Conservation (phyloP, 2,797 vertebrate species). For the Pseudocheirus occidentalis region DNA sequence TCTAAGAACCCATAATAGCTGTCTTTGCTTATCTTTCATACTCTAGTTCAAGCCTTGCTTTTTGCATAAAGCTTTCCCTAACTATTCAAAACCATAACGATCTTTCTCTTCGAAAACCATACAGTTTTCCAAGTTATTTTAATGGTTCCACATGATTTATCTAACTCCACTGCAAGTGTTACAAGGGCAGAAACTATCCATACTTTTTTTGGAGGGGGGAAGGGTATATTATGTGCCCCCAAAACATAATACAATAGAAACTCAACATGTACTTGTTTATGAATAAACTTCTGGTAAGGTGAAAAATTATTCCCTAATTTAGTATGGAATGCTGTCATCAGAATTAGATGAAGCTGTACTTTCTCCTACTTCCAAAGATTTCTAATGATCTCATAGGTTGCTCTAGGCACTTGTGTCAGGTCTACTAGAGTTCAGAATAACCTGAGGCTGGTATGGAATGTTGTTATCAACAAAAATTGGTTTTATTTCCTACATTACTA, state of each 20-base stretch:
- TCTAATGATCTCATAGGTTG: background rate
- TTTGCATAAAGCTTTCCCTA: background rate
- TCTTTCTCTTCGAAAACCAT: background rate
- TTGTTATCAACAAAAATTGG: too few species aligned
- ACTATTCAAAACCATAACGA: background rate
- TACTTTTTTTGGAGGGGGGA: background rate
- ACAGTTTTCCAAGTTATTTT: background rate
- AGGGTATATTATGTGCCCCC: background rate
- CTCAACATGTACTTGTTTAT: background rate
- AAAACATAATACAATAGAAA: background rate
- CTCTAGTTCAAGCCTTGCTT: background rate
- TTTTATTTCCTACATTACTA: too few species aligned
- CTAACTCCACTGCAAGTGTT: background rate
- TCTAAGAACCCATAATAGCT: too few species aligned
- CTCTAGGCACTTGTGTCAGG: background rate
- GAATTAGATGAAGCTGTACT: background rate
- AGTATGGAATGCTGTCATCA: background rate
- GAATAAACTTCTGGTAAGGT: background rate
- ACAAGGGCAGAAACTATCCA: background rate
- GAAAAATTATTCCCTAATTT: background rate
- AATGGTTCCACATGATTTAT: background rate
- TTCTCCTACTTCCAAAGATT: background rate
- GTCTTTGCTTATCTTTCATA: too few species aligned
- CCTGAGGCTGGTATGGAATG: too few species aligned
- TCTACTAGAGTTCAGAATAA: background rate